Base-by-base conservation (phyloP, 1,140 invertebrate genomes). In the Adoxophyes honmai region DNA sequence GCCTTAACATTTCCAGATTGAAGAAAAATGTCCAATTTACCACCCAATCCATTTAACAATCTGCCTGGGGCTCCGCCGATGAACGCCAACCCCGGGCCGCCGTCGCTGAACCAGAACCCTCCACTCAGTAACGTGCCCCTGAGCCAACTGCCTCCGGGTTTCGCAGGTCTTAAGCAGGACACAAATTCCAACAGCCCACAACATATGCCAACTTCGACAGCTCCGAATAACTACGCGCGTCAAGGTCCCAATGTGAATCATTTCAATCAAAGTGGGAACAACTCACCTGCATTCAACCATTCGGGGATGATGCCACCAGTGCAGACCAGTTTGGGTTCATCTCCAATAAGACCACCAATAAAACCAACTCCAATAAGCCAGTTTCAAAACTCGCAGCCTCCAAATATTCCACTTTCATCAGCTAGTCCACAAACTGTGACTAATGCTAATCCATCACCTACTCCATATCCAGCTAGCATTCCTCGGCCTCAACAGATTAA, bases 261-360 rank as follows among this genome's bases (percentile, higher is more conserved):
- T 56, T 78, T 68, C 16, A 80, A 69, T 61, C 80, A 86, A 59
- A 88, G 83, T 77, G 73, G 74, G 39, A 88, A 64, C 54, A 86
- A 75, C 69, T 88, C 86, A 21, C 86, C 86, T 37, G 82, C 86
- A 9, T 88, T 88, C 54, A 88, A 86, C 56, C 73, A 81, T 34
- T 64, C 86, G 53, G 78, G 76, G 48, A 73, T 84, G 66, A 64
- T 75, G 57, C 66, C 70, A 38, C 68, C 65, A 52, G 16, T 55
- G 15, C 69, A 68, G 34, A 64, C 61, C 42, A 71, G 70, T 36
- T 55, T 74, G 44, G 79, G 81, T 33, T 70, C 77, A 42, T 84
- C 82, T 36, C 77, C 79, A 33, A 64, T 78, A 36, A 78, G 76
- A 53, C 80, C 69, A 44, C 63, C 75, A 48, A 59, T 70, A 10